Evolutionary conservation across 2,113 vertebrate species (phyloP).

Genomic region (Orientallactaga bullata): DNA sequence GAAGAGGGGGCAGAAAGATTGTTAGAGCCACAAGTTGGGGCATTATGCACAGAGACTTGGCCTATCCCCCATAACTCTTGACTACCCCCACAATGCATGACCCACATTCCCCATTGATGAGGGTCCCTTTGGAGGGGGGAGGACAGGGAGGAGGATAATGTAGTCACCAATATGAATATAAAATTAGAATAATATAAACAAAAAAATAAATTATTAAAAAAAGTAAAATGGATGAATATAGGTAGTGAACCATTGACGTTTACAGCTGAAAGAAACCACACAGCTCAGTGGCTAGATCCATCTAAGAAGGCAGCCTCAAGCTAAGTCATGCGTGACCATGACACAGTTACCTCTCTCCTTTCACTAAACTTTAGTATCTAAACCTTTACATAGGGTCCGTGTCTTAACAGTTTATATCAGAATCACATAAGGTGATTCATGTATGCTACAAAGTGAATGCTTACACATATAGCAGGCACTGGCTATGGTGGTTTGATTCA

Average conservation of each 20-base stretch:
- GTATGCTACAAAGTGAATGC: neutral
- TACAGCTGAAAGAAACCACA: neutral
- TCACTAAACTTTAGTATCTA: neutral
- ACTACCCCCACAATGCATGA: no score
- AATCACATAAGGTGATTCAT: constrained; percentile 33
- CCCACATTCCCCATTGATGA: no score
- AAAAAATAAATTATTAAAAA: no score
- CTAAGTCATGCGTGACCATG: neutral
- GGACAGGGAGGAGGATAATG: no score
- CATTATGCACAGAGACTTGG: no score
- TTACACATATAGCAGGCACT: neutral
- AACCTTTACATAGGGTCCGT: neutral
- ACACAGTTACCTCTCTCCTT: neutral
- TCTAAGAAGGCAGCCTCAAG: neutral
- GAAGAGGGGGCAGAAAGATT: no score
- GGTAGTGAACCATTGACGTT: neutral
- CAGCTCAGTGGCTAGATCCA: neutral
- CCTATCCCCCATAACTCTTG: no score
- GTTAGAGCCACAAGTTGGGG: no score
- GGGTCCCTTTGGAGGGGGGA: no score
- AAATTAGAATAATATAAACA: no score
- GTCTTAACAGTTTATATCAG: neutral
- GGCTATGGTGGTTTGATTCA: no score
- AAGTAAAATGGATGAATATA: neutral
- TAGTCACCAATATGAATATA: no score